Percentiles rank a stretch among this genome's conserved stretches.
phyloP scores from a whole-genome alignment of 2,113 vertebrate genomes.

The Spea bombifrons region DNA sequence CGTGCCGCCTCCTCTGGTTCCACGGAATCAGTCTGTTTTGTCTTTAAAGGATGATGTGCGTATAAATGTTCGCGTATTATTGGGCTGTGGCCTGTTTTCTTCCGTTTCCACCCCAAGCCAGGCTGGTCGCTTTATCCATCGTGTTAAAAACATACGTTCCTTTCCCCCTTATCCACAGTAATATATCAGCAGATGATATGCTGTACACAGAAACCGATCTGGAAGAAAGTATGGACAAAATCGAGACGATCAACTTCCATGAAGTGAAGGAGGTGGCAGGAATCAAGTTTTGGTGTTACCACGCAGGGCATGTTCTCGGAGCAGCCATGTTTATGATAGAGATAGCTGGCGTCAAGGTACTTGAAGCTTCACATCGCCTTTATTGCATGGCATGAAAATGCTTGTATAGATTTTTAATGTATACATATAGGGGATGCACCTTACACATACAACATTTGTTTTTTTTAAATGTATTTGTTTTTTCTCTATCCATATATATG shows the following conservation, averaged over 20 bases:
- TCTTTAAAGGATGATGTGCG: no score
- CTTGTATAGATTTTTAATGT: no score
- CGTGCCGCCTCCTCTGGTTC: no score
- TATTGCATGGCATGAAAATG: no score
- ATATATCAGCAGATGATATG: conserved; percentile 98
- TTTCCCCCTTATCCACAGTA: conserved; percentile 64
- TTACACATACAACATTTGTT: no score
- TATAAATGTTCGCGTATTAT: no score
- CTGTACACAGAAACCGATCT: conserved; percentile 94
- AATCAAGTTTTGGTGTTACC: conserved; percentile 98
- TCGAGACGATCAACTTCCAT: conserved; percentile 97
- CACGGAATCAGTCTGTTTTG: no score
- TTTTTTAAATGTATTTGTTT: no score
- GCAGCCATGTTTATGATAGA: conserved; percentile 99
- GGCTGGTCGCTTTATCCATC: no score
- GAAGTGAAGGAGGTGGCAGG: conserved; percentile 97
- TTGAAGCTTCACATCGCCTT: background rate
- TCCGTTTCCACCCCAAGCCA: background rate
- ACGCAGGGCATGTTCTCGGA: conserved; percentile 91
- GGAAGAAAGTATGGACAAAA: conserved; percentile 99
- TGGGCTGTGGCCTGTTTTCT: background rate
- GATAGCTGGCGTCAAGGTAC: conserved; percentile 96
- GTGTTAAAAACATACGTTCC: no score
- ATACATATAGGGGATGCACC: no score
- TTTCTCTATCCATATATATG: no score